Evolutionary conservation across 2,888 invertebrate species (phyloP).

Genomic region (Coelinius sp.): DNA sequence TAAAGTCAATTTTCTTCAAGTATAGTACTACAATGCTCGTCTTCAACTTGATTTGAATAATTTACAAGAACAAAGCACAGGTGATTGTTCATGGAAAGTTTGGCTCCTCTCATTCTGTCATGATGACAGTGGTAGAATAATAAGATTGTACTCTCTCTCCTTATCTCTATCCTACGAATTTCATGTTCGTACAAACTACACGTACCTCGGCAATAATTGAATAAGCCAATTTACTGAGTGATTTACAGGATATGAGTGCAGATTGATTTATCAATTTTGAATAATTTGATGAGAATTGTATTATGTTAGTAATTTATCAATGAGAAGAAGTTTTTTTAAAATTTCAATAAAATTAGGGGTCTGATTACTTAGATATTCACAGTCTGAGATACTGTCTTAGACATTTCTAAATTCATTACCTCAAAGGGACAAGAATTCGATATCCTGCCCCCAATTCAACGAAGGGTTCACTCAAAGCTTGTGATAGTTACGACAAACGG

Average conservation of each 20-base stretch:
- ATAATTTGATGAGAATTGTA: neutral
- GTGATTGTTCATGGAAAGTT: conserved; percentile 54
- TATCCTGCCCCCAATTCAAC: conserved; percentile 8
- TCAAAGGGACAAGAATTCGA: conserved; percentile 42
- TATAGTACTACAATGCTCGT: conserved; percentile 22
- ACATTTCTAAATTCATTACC: neutral
- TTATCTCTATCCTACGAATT: neutral
- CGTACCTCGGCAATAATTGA: conserved; percentile 33
- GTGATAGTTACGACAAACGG: conserved; percentile 38
- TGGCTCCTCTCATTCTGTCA: conserved; percentile 46
- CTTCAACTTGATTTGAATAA: conserved; percentile 52
- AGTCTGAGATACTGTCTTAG: neutral
- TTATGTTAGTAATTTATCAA: neutral
- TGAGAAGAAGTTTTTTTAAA: no score
- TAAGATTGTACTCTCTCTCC: conserved; percentile 42
- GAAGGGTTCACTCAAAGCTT: conserved; percentile 37
- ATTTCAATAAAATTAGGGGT: conserved; percentile 15
- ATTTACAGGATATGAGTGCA: conserved; percentile 45
- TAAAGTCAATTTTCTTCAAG: conserved; percentile 48
- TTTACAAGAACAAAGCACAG: conserved; percentile 53
- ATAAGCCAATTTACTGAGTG: conserved; percentile 28
- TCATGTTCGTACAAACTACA: neutral
- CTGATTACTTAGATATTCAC: conserved; percentile 46
- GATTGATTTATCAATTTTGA: conserved; percentile 8
- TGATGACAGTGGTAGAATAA: conserved; percentile 48